Conservation (phyloP, 2,113 vertebrate genomes). For the Petrocephalus zakoni region DNA sequence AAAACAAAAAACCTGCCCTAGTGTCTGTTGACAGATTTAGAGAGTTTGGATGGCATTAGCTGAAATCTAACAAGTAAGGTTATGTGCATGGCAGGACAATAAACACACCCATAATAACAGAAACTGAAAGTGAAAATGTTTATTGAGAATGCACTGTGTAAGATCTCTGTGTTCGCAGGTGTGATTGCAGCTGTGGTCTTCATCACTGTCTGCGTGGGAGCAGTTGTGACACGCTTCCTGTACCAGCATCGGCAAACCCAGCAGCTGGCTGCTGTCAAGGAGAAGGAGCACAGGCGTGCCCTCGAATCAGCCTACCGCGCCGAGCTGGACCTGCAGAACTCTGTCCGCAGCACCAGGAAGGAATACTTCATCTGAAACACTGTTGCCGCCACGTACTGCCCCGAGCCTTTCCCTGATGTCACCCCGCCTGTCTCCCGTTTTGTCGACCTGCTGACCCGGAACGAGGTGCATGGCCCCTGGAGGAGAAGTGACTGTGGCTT, state of each 20-base stretch:
- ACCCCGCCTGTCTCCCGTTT: slow-evolving; percentile 5
- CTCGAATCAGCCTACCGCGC: slow-evolving; percentile 65
- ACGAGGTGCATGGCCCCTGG: slow-evolving; percentile 15
- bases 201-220: slow-evolving; percentile 67
- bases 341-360: slow-evolving; percentile 71
- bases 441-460: slow-evolving; percentile 1
- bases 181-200: slow-evolving; percentile 76
- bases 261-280: slow-evolving; percentile 55
- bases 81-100: neutral
- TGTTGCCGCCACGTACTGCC: neutral
- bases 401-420: slow-evolving; percentile 3
- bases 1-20: neutral
- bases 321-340: slow-evolving; percentile 72
- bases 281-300: slow-evolving; percentile 67
- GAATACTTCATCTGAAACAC: slow-evolving; percentile 77
- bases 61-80: neutral
- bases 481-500: slow-evolving; percentile 7
- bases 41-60: neutral
- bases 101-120: neutral
- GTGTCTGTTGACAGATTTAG: neutral
- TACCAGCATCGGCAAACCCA: slow-evolving; percentile 69
- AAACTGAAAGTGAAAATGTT: neutral
- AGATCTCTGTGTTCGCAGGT: slow-evolving; percentile 47
- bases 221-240: slow-evolving; percentile 70
- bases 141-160: neutral